Percentiles rank a stretch among this genome's conserved stretches.
phyloP scores from a whole-genome alignment of 2,113 vertebrate genomes.

The Calidris pugnax region DNA sequence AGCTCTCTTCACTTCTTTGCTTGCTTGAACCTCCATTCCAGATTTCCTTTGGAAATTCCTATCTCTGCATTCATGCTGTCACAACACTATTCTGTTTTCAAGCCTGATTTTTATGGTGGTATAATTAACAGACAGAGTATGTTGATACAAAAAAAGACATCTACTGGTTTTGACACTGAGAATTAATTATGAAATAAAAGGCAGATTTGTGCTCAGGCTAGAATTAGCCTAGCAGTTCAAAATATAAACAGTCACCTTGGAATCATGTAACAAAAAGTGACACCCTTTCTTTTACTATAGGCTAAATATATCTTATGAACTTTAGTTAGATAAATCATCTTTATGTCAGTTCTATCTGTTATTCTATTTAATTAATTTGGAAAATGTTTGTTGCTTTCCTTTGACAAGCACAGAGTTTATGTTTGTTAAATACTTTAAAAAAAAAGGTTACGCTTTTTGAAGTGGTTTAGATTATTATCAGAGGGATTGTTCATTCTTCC shows the following conservation, averaged over 20 bases:
- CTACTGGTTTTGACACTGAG: conserved; percentile 75
- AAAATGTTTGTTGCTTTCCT: conserved; percentile 63
- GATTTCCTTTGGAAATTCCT: background rate
- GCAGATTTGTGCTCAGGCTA: conserved; percentile 75
- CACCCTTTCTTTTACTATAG: conserved; percentile 66
- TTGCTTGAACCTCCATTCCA: background rate
- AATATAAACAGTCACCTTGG: conserved; percentile 79
- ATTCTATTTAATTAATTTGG: conserved; percentile 70
- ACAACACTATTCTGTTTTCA: conserved; percentile 14
- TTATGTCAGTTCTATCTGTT: conserved; percentile 53
- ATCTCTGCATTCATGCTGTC: background rate
- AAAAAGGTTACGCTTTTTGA: conserved; percentile 2
- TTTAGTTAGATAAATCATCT: conserved; percentile 69
- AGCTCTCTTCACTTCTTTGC: background rate
- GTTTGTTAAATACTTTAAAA: conserved; percentile 81
- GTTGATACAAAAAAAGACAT: conserved; percentile 69
- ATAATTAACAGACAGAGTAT: conserved; percentile 72
- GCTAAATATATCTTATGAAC: conserved; percentile 63
- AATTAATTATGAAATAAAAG: conserved; percentile 81
- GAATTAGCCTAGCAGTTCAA: conserved; percentile 75
- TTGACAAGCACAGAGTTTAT: conserved; percentile 55
- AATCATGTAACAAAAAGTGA: conserved; percentile 71
- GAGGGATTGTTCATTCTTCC: conserved; percentile 86
- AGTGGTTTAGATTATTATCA: conserved; percentile 88
- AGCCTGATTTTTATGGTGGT: conserved; percentile 31